Evolutionary conservation across 2,113 vertebrate species (phyloP).

Genomic region (Piaya cayana): DNA sequence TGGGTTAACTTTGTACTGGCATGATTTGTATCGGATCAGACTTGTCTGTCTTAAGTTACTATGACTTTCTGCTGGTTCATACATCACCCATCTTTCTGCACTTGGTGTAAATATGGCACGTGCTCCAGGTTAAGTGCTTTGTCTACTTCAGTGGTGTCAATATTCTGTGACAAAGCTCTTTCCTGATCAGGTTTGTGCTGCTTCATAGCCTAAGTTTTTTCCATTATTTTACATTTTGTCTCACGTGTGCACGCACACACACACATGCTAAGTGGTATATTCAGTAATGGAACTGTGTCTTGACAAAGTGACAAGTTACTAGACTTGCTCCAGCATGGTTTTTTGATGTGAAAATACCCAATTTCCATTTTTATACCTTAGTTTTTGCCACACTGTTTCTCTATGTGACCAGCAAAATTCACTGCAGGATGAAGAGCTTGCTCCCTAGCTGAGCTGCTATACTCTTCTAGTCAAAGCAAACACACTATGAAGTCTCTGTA

Average conservation of each 20-base stretch:
- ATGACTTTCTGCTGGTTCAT: background rate
- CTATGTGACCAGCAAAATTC: background rate
- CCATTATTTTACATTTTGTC: background rate
- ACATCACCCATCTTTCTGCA: background rate
- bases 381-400: background rate
- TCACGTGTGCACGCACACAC: too few species aligned
- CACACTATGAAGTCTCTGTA: accelerated
- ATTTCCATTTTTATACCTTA: background rate
- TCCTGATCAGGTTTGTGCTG: background rate
- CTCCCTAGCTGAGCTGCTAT: background rate
- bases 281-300: background rate
- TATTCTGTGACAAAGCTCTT: background rate
- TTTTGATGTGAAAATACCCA: background rate
- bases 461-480: background rate
- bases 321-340: background rate
- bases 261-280: background rate
- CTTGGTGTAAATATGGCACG: background rate
- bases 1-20: background rate
- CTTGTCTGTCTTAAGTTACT: background rate
- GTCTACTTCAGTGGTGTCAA: background rate
- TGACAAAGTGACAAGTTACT: background rate
- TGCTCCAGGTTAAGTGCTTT: background rate
- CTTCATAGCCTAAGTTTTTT: background rate
- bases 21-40: background rate
- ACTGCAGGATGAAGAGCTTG: background rate